Evolutionary conservation across 1,140 invertebrate genomes (phyloP).

Genomic region (Spodoptera frugiperda): DNA sequence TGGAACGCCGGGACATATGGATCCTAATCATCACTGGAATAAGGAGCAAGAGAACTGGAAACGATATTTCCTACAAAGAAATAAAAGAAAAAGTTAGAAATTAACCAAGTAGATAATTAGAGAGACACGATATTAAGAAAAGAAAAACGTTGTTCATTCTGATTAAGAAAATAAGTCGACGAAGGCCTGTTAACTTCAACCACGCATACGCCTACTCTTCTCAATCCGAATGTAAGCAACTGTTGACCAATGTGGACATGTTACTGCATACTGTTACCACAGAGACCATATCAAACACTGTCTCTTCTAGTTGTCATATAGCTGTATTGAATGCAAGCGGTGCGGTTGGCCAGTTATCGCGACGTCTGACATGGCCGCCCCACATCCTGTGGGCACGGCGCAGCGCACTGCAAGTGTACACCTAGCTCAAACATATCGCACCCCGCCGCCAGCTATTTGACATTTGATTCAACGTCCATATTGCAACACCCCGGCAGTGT

Average conservation of each 20-base stretch:
- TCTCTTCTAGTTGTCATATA: conserved; percentile 10
- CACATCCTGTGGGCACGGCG: conserved; percentile 45
- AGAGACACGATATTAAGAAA: too few species aligned
- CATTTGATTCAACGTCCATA: conserved; percentile 34
- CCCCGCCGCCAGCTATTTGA: conserved; percentile 40
- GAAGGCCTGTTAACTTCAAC: too few species aligned
- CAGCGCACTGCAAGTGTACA: conserved; percentile 17
- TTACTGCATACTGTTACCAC: too few species aligned
- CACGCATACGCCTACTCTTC: too few species aligned
- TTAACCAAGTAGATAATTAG: too few species aligned
- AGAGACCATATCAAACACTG: neutral
- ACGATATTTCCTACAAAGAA: neutral
- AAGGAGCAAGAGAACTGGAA: conserved; percentile 58
- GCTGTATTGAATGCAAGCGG: conserved; percentile 20
- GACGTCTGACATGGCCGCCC: conserved; percentile 47
- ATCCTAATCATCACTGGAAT: conserved; percentile 60
- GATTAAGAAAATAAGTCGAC: too few species aligned
- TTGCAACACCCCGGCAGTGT: conserved; percentile 28
- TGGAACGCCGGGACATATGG: conserved; percentile 67
- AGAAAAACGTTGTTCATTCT: too few species aligned
- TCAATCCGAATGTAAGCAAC: too few species aligned
- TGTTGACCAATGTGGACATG: too few species aligned
- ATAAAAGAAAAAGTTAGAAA: too few species aligned
- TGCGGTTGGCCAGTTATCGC: conserved; percentile 38
- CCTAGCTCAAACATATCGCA: conserved; percentile 40